A percentile compares a stretch with the other conserved stretches of the same genome.
Evolutionary conservation across 2,888 invertebrate species (phyloP).

Genomic region (Lithophane socia): DNA sequence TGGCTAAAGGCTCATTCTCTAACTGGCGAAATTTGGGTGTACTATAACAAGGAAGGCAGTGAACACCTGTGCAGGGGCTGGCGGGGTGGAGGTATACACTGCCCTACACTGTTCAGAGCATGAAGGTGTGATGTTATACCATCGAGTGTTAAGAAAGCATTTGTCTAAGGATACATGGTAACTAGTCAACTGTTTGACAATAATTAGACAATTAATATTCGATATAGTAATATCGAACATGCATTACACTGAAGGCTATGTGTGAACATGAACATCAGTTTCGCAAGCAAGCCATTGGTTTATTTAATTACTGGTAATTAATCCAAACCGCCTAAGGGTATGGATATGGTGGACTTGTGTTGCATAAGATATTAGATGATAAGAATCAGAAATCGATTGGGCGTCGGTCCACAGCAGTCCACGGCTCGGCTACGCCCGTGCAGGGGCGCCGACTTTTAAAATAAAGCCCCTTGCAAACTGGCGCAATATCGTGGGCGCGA

Average conservation of each 20-base stretch:
- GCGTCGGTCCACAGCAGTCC: too few relatives aligned
- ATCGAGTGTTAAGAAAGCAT: not conserved
- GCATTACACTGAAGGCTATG: constrained; percentile 29
- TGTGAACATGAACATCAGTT: not conserved
- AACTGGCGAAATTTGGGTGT: too few relatives aligned
- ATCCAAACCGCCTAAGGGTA: not conserved
- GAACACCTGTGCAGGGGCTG: too few relatives aligned
- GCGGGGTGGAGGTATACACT: too few relatives aligned
- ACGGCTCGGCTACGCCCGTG: too few relatives aligned
- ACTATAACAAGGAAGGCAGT: too few relatives aligned
- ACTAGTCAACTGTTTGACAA: constrained; percentile 1
- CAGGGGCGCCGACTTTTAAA: too few relatives aligned
- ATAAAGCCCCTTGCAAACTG: too few relatives aligned
- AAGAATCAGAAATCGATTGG: not conserved
- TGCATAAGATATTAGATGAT: constrained; percentile 7
- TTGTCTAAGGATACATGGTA: not conserved
- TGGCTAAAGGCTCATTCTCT: too few relatives aligned
- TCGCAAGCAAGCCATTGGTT: constrained; percentile 25
- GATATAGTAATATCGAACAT: not conserved
- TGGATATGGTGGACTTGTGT: not conserved
- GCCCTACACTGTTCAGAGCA: too few relatives aligned
- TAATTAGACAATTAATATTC: constrained; percentile 38
- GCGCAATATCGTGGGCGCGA: too few relatives aligned
- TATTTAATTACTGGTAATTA: constrained; percentile 48
- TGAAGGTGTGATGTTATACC: too few relatives aligned